phyloP scores from a whole-genome alignment of 2,888 invertebrate genomes.

The Adela reaumurella region DNA sequence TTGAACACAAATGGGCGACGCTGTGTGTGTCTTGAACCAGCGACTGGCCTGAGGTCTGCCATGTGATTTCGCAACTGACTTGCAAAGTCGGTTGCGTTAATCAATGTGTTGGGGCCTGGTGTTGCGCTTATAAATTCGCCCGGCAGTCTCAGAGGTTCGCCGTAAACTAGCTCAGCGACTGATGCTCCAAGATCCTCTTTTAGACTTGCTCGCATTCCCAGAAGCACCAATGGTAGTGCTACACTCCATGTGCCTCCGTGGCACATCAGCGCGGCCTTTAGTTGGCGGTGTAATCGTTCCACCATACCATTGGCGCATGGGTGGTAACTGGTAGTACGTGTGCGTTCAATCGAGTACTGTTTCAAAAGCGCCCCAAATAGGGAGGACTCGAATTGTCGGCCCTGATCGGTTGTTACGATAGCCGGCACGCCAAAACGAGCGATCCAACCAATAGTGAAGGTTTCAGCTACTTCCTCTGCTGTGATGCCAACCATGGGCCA shows the following conservation, averaged over 20 bases:
- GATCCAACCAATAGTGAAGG: slow-evolving; percentile 26
- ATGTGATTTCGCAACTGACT: too few species aligned
- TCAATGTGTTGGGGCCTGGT: background rate
- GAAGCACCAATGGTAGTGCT: slow-evolving; percentile 14
- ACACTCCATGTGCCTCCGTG: slow-evolving; percentile 13
- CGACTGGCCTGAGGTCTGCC: too few species aligned
- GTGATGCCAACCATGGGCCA: slow-evolving; percentile 22
- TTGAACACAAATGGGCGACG: too few species aligned
- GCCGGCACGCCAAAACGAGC: slow-evolving; percentile 27
- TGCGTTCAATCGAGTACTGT: too few species aligned
- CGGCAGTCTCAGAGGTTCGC: slow-evolving; percentile 12
- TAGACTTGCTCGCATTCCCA: slow-evolving; percentile 16
- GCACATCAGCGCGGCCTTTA: slow-evolving; percentile 23
- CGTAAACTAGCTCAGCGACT: slow-evolving; percentile 14
- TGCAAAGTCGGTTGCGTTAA: background rate
- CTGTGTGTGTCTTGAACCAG: too few species aligned
- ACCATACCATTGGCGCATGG: slow-evolving; percentile 25
- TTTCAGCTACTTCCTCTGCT: slow-evolving; percentile 22
- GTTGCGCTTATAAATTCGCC: slow-evolving; percentile 14
- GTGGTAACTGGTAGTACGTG: slow-evolving; percentile 22
- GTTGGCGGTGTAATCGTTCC: slow-evolving; percentile 25
- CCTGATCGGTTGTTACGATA: slow-evolving; percentile 21
- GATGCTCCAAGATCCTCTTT: slow-evolving; percentile 14
- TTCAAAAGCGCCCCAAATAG: too few species aligned
- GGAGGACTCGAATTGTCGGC: slow-evolving; percentile 22